Evolutionary conservation across 2,888 invertebrate species (phyloP), one percentile per base, ranked within the genome.

Genomic region (Gymnosoma rotundatum): DNA sequence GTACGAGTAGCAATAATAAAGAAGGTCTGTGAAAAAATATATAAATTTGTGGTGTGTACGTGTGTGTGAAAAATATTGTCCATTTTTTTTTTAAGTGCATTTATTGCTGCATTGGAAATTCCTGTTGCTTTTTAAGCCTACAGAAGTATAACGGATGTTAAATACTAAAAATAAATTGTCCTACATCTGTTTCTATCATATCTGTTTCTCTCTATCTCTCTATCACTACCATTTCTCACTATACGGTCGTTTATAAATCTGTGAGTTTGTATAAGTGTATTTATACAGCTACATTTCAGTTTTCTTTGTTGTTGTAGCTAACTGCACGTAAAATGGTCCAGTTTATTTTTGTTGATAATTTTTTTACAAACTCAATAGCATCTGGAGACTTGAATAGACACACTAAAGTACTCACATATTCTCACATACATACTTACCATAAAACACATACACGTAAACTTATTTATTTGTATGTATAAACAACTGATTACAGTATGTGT

Each of bases 111-210:
- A 52, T 20, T 74, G 54, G 16, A 42, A 54, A 42, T 25, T 36
- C 32, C 42, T 79, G 48, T 79, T 66, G 56, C 50, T 66, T 45
- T 36, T 12, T 36, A 67, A 67, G 69, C 45, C 42, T 25, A 32
- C 48, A 67, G 16, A 74, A 54, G 14, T 67, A 25, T 61, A 80
- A 80, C 74, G 81, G 69, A 70, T 64, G 69, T 75, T 56, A 58
- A 75, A 81, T 75, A 58, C 56, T 69, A 70, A 75, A 75, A 81
- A 81, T 70, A 81, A 75, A 56, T 63, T 81, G 75, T 70, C 75
- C 81, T 69, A 81, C 75, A 75, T 75, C 63, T 81, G 69, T 58
- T 75, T 42, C 38, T 18, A 64, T 4, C 54, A 64, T 64, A n/a
- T 45, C 0, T 70, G 4, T 14, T 21, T n/a, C 50, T 10, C 45